phyloP scores from a whole-genome alignment of 1,140 invertebrate species.

The Eriocheir sinensis region DNA sequence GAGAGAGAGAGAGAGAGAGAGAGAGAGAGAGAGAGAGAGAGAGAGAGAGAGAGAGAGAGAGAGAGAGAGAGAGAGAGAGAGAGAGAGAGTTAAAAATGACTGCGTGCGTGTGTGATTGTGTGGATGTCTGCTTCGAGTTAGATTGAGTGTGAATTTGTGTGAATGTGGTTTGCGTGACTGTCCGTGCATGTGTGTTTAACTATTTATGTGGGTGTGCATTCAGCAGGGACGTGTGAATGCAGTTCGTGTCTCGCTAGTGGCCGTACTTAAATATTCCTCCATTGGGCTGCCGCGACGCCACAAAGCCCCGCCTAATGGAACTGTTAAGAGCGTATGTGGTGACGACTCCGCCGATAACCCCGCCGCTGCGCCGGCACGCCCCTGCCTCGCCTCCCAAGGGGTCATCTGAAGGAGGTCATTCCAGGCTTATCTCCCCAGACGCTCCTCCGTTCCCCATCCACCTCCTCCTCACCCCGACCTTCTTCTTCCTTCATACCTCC shows the following conservation, averaged over 20 bases:
- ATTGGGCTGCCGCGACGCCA: not conserved
- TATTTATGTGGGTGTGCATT: too few species aligned
- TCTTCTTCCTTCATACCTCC: not conserved
- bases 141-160: conserved; percentile 14
- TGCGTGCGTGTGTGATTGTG: not conserved
- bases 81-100: too few species aligned
- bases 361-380: not conserved
- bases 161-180: conserved; percentile 24
- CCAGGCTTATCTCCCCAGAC: not conserved
- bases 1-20: too few species aligned
- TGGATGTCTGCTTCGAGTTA: not conserved
- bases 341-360: not conserved
- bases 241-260: not conserved
- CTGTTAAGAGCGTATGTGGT: conserved; percentile 13
- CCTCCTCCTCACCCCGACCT: not conserved
- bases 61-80: too few species aligned
- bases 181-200: not conserved
- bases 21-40: too few species aligned
- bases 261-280: not conserved
- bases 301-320: not conserved
- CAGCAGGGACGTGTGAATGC: not conserved
- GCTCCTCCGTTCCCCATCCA: not conserved
- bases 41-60: too few species aligned
- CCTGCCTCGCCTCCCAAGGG: not conserved
- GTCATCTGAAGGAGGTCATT: conserved; percentile 38